Percentiles rank a stretch among this genome's conserved stretches.
phyloP scores from a whole-genome alignment of 2,888 invertebrate genomes.

The Branchipolynoe longqiensis region DNA sequence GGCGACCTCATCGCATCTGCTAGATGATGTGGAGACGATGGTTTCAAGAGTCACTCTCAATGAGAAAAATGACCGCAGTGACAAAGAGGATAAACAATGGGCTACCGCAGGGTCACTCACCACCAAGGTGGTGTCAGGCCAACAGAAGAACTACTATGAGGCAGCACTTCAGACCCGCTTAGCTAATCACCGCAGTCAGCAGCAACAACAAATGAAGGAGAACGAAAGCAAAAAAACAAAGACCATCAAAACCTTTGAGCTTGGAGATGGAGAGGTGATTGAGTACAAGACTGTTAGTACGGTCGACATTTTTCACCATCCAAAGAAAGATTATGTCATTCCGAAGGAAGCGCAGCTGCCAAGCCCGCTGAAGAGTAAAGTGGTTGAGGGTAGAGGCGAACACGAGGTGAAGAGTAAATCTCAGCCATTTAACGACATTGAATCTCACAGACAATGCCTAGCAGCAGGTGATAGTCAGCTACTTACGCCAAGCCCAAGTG shows the following conservation, averaged over 20 bases:
- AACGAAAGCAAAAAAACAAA: constrained; percentile 17
- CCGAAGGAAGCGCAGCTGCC: constrained; percentile 11
- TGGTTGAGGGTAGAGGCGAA: neutral
- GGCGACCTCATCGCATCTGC: neutral
- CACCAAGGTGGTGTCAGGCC: constrained; percentile 27
- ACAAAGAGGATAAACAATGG: neutral
- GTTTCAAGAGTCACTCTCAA: neutral
- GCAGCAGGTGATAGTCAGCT: neutral
- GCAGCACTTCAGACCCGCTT: neutral
- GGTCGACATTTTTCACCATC: neutral
- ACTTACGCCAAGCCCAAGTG: neutral
- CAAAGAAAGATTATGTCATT: constrained; percentile 20
- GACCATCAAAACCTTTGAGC: constrained; percentile 53
- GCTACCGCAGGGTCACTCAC: constrained; percentile 1
- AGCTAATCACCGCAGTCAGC: constrained; percentile 23
- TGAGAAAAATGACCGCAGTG: neutral
- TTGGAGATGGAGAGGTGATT: constrained; percentile 43
- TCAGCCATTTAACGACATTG: too few relatives aligned
- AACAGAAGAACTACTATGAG: constrained; percentile 46
- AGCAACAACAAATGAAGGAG: neutral
- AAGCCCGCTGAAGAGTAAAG: constrained; percentile 9
- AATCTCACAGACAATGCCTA: too few relatives aligned
- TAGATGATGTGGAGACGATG: constrained; percentile 31
- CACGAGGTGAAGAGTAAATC: too few relatives aligned
- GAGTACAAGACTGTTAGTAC: constrained; percentile 44